These are phyloP conservation scores for Pyrrhosoma nymphula DNA, from an alignment of 2,888 invertebrate species.

Conservation along the genomic window DNA sequence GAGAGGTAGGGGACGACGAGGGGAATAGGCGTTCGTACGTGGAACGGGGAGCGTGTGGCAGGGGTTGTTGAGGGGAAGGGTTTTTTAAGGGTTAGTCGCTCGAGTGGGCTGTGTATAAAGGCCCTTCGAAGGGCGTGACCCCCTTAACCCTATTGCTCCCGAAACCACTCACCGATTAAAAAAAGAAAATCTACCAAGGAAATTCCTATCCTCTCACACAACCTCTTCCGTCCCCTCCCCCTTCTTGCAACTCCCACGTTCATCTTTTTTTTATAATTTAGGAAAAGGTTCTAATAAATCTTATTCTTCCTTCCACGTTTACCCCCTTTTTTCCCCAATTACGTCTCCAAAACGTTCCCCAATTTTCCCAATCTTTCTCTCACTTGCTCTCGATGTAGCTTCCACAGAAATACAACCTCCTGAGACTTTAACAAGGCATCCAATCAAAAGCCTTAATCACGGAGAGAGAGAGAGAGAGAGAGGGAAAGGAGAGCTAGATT, in stretches of 20 bases:
- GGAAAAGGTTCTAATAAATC: neutral
- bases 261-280: neutral
- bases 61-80: neutral
- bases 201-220: no score
- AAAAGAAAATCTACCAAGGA: no score
- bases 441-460: slow-evolving; percentile 38
- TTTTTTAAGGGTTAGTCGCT: neutral
- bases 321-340: neutral
- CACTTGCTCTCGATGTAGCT: neutral
- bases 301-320: neutral
- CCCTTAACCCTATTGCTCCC: slow-evolving; percentile 7
- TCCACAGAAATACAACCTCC: neutral
- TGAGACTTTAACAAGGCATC: slow-evolving; percentile 42
- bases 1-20: neutral
- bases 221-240: no score
- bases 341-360: no score
- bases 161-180: slow-evolving; percentile 12
- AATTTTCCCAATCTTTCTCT: neutral
- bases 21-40: neutral
- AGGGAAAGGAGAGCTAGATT: neutral
- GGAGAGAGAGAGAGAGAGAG: neutral
- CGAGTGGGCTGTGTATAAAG: neutral
- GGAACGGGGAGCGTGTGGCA: neutral
- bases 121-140: neutral
- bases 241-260: neutral